Base-by-base conservation (phyloP, 2,888 invertebrate species). In the Campoplex nolae region DNA sequence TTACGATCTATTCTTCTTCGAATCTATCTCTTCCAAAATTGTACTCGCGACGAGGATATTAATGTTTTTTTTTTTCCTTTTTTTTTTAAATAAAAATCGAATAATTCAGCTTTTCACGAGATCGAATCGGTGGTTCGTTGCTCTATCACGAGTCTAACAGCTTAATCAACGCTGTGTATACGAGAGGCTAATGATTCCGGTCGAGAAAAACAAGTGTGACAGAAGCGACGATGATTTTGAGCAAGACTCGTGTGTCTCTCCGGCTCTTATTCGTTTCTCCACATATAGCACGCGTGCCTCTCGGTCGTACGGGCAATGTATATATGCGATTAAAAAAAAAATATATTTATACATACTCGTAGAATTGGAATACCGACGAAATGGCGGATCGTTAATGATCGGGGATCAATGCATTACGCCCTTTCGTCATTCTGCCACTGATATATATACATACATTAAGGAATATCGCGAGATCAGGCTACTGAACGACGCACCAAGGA, bases 101-200 rank as follows among this genome's bases (percentile, higher is more conserved):
- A 23, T 23, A 0, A 23, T 23, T 23, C 70, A 42, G 58, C 74
- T 70, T 81, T 81, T 62, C 45, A 77, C 84, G 86, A 68, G 84
- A 86, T 87, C 71, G 54, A 75, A 76, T 23, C 23, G 58, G 48
- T 71, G 90, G 23, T 90, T 91, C 89, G 89, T 88, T 89, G 90
- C 90, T 90, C 87, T 90, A 90, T 89, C 90, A 91, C 90, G 91
- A 90, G 90, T 91, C 91, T 90, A 92, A 92, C 91, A 89, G 89
- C 90, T 91, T 88, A 90, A 92, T 92, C 91, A 92, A 92, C 92
- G 85, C 75, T 79, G 23, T 23, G 23, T 23, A 11, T 91, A 65
- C n/a, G n/a, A 68, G 91, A 89, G 89, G 91, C 89, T 90, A 90
- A 92, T 91, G 90, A 90, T 84, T 89, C 87, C 23, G 71, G 62